Conservation (phyloP, 2,797 vertebrate genomes). For the Sandelia bainsii region DNA sequence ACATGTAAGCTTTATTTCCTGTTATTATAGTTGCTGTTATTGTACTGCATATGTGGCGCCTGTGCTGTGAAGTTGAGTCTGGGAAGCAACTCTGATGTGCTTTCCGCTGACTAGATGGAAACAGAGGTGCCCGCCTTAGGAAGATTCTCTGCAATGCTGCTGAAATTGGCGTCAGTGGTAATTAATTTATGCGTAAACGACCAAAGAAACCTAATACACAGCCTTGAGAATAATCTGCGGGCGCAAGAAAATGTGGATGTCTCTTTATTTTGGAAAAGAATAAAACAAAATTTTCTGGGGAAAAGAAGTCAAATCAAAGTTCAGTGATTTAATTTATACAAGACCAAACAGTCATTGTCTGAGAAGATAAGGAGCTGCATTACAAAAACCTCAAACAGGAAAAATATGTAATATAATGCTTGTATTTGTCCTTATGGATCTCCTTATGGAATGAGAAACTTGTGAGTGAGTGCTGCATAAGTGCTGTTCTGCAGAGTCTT, state of each 20-base stretch:
- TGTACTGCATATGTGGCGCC: constrained; percentile 21
- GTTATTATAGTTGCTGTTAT: constrained; percentile 25
- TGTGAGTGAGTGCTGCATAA: constrained; percentile 26
- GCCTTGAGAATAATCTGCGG: constrained; percentile 48
- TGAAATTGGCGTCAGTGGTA: constrained; percentile 69
- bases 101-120: constrained; percentile 77
- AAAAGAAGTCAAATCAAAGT: constrained; percentile 35
- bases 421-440: constrained; percentile 31
- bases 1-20: constrained; percentile 40
- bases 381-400: constrained; percentile 13
- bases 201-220: constrained; percentile 54
- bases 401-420: constrained; percentile 40
- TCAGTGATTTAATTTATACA: constrained; percentile 28
- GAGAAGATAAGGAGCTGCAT: background rate
- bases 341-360: background rate
- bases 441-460: constrained; percentile 27
- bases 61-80: constrained; percentile 49
- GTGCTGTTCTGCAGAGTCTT: constrained; percentile 35
- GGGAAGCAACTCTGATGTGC: constrained; percentile 54
- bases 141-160: constrained; percentile 64
- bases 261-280: constrained; percentile 46
- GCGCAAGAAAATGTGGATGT: constrained; percentile 34
- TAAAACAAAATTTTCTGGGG: constrained; percentile 32
- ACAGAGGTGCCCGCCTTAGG: constrained; percentile 69
- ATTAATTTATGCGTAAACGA: constrained; percentile 73